These are phyloP conservation scores for Cynocephalus volans DNA, from an alignment of 2,113 vertebrate genomes.

Conservation along the genomic window DNA sequence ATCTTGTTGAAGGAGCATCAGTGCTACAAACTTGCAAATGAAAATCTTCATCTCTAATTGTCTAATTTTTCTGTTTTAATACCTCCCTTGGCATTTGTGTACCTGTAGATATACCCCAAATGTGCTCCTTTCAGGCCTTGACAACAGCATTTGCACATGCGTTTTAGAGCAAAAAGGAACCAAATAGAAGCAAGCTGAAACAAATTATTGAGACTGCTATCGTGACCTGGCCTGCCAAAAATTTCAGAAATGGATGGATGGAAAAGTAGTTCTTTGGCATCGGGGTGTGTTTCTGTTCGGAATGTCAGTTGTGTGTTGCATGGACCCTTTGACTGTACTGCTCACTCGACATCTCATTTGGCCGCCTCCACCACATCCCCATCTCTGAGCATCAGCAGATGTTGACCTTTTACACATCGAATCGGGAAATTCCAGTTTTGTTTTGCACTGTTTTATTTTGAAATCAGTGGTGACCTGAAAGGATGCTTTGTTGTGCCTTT, in stretches of 20 bases:
- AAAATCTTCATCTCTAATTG: slow-evolving; percentile 65
- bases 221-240: slow-evolving; percentile 47
- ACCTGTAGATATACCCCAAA: background rate
- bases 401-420: slow-evolving; percentile 91
- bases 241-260: slow-evolving; percentile 87
- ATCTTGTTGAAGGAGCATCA: slow-evolving; percentile 56
- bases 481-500: slow-evolving; percentile 89
- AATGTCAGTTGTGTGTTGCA: slow-evolving; percentile 88
- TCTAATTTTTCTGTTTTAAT: background rate
- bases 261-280: slow-evolving; percentile 88
- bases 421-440: slow-evolving; percentile 86
- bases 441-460: slow-evolving; percentile 64
- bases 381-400: slow-evolving; percentile 93
- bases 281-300: slow-evolving; percentile 78
- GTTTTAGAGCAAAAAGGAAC: slow-evolving; percentile 38
- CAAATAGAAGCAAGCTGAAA: slow-evolving; percentile 17
- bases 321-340: slow-evolving; percentile 86
- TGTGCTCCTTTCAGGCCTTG: slow-evolving; percentile 75
- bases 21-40: slow-evolving; percentile 32
- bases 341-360: slow-evolving; percentile 88
- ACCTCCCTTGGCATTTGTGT: slow-evolving; percentile 48
- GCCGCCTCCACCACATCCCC: slow-evolving; percentile 88
- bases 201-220: background rate
- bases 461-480: slow-evolving; percentile 87
- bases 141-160: slow-evolving; percentile 31